Percentiles rank a stretch among this genome's conserved stretches.
Conservation (phyloP, 1,140 invertebrate species). For the Carcinoscorpius rotundicauda region DNA sequence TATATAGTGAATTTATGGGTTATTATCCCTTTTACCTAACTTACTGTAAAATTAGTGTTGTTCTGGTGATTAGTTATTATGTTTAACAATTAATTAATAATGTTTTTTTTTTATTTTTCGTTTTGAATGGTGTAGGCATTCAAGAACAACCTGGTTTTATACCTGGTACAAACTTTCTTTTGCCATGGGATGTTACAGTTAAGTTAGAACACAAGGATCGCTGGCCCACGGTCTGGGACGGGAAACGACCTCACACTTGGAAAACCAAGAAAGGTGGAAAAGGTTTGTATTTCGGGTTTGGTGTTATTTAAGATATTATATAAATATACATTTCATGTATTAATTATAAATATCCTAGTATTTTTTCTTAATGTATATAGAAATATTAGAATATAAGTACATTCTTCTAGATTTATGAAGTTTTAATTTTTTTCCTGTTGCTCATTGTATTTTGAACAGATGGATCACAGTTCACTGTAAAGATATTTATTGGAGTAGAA, state of each 20-base stretch:
- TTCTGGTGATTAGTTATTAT: background rate
- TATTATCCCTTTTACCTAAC: background rate
- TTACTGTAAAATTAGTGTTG: no score
- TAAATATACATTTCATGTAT: slow-evolving; percentile 2
- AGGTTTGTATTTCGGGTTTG: slow-evolving; percentile 13
- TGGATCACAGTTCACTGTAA: slow-evolving; percentile 56
- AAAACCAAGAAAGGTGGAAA: slow-evolving; percentile 26
- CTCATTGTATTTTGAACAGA: slow-evolving; percentile 27
- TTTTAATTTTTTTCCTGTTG: background rate
- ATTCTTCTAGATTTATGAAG: no score
- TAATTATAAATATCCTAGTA: slow-evolving; percentile 1
- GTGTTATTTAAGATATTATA: background rate
- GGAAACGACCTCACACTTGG: slow-evolving; percentile 28
- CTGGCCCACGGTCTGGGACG: slow-evolving; percentile 25
- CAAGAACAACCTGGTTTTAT: slow-evolving; percentile 66
- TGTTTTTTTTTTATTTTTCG: no score
- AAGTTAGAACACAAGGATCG: slow-evolving; percentile 32
- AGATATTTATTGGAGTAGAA: slow-evolving; percentile 91
- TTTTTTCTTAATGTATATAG: background rate
- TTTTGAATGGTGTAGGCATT: slow-evolving; percentile 25
- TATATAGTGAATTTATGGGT: background rate
- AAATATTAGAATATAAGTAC: no score
- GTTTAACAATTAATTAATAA: no score
- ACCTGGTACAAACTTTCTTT: slow-evolving; percentile 71
- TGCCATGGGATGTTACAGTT: slow-evolving; percentile 91